Evolutionary conservation across 2,797 vertebrate genomes (phyloP).

Genomic region (Crossoptilon crossoptilon): DNA sequence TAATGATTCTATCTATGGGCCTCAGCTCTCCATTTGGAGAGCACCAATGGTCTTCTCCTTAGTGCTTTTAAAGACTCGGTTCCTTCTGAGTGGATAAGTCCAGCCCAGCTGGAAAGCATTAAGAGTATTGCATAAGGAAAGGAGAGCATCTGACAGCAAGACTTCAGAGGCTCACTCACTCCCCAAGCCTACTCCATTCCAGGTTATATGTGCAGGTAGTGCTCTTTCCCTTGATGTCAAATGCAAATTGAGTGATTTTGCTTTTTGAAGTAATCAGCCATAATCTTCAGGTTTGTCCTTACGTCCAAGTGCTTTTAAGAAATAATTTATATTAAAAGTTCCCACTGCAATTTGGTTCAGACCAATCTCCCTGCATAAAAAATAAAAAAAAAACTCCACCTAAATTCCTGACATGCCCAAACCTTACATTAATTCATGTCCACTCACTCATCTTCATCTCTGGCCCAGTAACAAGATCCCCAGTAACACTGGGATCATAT

Average conservation of each 20-base stretch:
- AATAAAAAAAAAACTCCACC: not conserved
- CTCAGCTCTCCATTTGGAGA: no score
- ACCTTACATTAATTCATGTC: conserved; percentile 6
- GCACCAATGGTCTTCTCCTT: not conserved
- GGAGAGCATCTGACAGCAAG: not conserved
- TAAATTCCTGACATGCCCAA: conserved; percentile 32
- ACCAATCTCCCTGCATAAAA: not conserved
- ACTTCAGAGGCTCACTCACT: not conserved
- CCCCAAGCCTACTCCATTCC: not conserved
- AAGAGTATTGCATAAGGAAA: not conserved
- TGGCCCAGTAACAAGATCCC: not conserved
- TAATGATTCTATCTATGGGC: no score
- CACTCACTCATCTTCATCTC: not conserved
- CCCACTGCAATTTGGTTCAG: conserved; percentile 9
- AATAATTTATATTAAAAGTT: conserved; percentile 17
- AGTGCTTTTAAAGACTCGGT: not conserved
- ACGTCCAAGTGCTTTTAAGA: not conserved
- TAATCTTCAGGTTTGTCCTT: not conserved
- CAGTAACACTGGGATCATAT: not conserved
- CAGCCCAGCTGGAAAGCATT: not conserved
- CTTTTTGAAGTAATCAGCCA: conserved; percentile 6
- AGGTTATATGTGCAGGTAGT: not conserved
- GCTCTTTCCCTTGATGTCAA: not conserved
- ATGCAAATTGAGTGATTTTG: not conserved
- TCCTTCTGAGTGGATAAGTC: not conserved